A percentile compares a stretch with the other conserved stretches of the same genome.
Conservation (phyloP, 2,113 vertebrate species). For the Cacatua alba region DNA sequence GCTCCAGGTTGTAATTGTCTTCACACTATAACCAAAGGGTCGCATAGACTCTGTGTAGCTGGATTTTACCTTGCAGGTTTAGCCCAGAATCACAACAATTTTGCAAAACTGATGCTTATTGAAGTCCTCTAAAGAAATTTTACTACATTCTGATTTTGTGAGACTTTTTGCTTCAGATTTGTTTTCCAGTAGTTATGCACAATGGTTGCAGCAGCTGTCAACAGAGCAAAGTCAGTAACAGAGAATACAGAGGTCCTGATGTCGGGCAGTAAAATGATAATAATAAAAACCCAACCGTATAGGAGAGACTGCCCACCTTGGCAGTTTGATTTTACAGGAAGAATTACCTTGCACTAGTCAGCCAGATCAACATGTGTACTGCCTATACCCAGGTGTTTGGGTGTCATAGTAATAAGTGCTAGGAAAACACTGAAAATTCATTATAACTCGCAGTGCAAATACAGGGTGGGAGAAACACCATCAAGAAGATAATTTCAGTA, state of each 20-base stretch:
- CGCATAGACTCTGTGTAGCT: background rate
- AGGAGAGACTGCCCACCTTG: background rate
- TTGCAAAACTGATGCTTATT: background rate
- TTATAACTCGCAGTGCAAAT: background rate
- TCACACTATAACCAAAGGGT: background rate
- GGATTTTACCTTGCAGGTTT: background rate
- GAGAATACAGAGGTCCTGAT: background rate
- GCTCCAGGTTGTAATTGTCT: background rate
- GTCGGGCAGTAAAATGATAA: background rate
- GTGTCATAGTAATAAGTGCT: background rate
- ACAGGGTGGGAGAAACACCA: background rate
- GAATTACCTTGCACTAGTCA: background rate
- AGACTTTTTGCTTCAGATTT: background rate
- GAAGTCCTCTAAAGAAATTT: background rate
- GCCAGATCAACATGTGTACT: background rate
- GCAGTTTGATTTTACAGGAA: background rate
- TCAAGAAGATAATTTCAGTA: background rate
- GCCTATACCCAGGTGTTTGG: background rate
- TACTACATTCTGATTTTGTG: background rate
- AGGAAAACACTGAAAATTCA: background rate
- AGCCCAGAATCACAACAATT: background rate
- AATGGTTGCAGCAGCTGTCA: background rate
- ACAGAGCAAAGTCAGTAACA: background rate
- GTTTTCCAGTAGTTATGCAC: background rate
- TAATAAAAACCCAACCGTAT: background rate